Evolutionary conservation across 2,113 vertebrate genomes (phyloP), one percentile per base, ranked within the genome.

Genomic region (Apodemus sylvaticus): DNA sequence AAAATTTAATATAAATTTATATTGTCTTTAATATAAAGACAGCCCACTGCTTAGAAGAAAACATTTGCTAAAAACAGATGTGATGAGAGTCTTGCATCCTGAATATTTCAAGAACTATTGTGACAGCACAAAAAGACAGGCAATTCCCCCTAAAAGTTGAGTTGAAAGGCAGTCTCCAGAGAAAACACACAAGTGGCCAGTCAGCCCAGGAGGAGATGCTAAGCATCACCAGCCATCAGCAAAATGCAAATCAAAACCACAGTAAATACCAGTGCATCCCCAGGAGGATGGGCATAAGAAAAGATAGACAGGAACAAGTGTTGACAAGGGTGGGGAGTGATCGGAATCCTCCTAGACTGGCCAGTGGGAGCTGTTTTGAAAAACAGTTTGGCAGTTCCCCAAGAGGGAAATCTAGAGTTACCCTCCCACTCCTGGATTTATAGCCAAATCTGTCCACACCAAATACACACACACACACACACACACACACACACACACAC

Each of bases 101-200:
- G 53, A 78, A 79, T 90, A 86, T 86, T 55, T 79, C 77, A 73
- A 73, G 87, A 90, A 90, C 82, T 58, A 45, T 70, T 45, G 66
- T 10, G 22, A 78, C 20, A 39, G 71, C 76, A 55, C 16, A 78
- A 64, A 83, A 68, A 82, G 58, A 73, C 22, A 88, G 87, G 39
- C 42, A 36, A 62, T n/a, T 24, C 79, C 76, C 76, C 48, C 13
- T 64, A n/a, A 82, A 96, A 87, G 45, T 83, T 60, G 76, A 39
- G 70, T 64, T 9, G 64, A 76, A 22, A 79, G 73, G 76, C 9
- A 82, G 68, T 89, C 64, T 58, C 93, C 45, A 89, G 83, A 66
- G 62, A 66, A 86, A 20, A 22, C 4, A 45, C 42, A 51, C 83
- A 36, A 68, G 66, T 36, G 42, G 42, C 39, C 58, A 5, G 5